A percentile compares a stretch with the other conserved stretches of the same genome.
Conservation (phyloP, 37 sponge, comb jelly and placozoan genomes). For the Bolinopsis microptera region DNA sequence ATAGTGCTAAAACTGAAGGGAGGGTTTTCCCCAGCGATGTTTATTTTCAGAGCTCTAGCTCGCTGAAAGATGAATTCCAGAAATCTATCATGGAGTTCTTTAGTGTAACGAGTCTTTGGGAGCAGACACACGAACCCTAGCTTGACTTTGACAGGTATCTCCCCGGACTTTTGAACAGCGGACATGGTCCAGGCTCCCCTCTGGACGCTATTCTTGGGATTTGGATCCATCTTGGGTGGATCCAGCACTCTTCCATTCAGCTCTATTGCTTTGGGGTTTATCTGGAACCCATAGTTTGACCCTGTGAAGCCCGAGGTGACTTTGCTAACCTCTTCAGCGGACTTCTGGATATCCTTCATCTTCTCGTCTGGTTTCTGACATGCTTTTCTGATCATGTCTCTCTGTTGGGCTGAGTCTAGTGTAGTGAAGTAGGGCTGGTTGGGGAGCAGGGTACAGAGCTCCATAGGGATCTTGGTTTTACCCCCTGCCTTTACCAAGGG, state of each 20-base stretch:
- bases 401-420: not conserved
- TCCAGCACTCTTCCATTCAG: not conserved
- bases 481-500: not conserved
- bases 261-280: not conserved
- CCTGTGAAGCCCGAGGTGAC: not conserved
- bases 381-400: conserved; percentile 29
- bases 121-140: not conserved
- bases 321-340: not conserved
- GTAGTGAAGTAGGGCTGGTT: conserved; percentile 36
- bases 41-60: not conserved
- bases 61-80: not conserved
- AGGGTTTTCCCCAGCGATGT: not conserved
- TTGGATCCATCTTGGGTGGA: not conserved
- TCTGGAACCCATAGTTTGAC: not conserved
- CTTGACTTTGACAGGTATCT: not conserved
- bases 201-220: not conserved
- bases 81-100: not conserved
- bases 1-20: not conserved
- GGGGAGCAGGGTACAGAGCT: conserved; percentile 20
- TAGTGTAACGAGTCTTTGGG: not conserved
- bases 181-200: conserved; percentile 17
- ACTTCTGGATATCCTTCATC: not conserved
- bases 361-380: conserved; percentile 46
- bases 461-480: conserved; percentile 39
- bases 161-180: not conserved